Conservation (phyloP, 2,888 invertebrate species). For the Pachydiplax longipennis region DNA sequence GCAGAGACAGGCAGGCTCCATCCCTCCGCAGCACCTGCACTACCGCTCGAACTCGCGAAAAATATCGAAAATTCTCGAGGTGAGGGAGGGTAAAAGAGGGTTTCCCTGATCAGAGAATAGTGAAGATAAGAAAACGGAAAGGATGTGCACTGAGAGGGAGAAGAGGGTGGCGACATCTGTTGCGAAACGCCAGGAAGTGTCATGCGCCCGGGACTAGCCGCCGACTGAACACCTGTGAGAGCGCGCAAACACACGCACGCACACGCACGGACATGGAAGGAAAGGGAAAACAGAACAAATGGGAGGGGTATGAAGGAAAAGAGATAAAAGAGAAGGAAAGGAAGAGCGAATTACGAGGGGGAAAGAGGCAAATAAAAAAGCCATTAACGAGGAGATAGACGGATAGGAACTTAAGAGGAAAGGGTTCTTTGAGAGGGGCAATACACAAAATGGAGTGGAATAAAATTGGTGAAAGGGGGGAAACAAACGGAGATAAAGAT, state of each 20-base stretch:
- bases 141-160: not conserved
- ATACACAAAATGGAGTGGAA: conserved; percentile 27
- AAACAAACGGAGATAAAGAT: not conserved
- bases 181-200: not conserved
- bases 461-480: not conserved
- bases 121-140: not conserved
- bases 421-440: not conserved
- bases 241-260: not conserved
- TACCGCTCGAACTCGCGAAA: no score
- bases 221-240: not conserved
- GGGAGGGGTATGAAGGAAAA: not conserved
- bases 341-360: conserved; percentile 11
- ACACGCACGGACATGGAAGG: not conserved
- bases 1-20: no score
- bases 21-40: no score
- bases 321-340: not conserved
- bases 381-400: conserved; percentile 20
- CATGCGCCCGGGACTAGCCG: not conserved
- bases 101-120: not conserved
- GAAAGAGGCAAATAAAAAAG: conserved; percentile 38
- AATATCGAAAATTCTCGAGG: not conserved
- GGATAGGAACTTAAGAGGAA: not conserved
- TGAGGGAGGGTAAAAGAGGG: not conserved
- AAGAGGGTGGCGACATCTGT: conserved; percentile 25
- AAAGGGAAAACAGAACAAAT: not conserved